A percentile compares a stretch with the other conserved stretches of the same genome.
These are phyloP conservation scores for Hermetia illucens DNA, from an alignment of 1,140 invertebrate genomes.

Conservation along the genomic window DNA sequence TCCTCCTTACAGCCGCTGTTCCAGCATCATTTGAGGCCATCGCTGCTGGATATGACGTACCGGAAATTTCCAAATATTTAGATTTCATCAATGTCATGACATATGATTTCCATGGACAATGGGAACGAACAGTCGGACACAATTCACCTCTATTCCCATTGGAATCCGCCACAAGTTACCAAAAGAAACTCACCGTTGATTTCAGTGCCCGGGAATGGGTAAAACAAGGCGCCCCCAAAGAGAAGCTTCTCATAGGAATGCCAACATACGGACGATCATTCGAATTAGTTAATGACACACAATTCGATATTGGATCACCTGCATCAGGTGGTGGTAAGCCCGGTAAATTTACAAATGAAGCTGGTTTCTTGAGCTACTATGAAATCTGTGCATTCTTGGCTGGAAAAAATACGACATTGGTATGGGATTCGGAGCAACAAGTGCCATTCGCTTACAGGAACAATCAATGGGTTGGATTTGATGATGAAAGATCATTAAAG, in stretches of 20 bases:
- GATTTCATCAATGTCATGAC: slow-evolving; percentile 93
- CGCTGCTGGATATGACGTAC: slow-evolving; percentile 84
- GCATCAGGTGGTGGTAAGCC: slow-evolving; percentile 70
- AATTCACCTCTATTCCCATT: slow-evolving; percentile 81
- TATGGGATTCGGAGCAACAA: slow-evolving; percentile 94
- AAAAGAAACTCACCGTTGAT: slow-evolving; percentile 84
- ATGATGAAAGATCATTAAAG: slow-evolving; percentile 82
- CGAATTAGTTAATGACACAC: slow-evolving; percentile 72
- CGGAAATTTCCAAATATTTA: slow-evolving; percentile 84
- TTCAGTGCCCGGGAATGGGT: slow-evolving; percentile 86
- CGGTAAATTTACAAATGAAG: slow-evolving; percentile 76
- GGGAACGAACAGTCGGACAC: slow-evolving; percentile 84
- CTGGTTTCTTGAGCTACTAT: slow-evolving; percentile 86
- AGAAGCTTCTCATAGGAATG: slow-evolving; percentile 91
- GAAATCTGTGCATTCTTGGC: slow-evolving; percentile 90
- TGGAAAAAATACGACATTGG: slow-evolving; percentile 80
- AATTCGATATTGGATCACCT: slow-evolving; percentile 86
- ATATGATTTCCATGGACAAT: slow-evolving; percentile 88
- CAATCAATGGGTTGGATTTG: slow-evolving; percentile 92
- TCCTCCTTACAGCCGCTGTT: slow-evolving; percentile 78
- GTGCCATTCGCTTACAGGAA: slow-evolving; percentile 84
- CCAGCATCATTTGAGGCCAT: slow-evolving; percentile 87
- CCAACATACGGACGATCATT: slow-evolving; percentile 91
- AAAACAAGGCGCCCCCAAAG: slow-evolving; percentile 83
- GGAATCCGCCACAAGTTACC: slow-evolving; percentile 75